These are phyloP conservation scores for Dicyrtoma fusca DNA, from an alignment of 2,888 invertebrate genomes.

Conservation along the genomic window DNA sequence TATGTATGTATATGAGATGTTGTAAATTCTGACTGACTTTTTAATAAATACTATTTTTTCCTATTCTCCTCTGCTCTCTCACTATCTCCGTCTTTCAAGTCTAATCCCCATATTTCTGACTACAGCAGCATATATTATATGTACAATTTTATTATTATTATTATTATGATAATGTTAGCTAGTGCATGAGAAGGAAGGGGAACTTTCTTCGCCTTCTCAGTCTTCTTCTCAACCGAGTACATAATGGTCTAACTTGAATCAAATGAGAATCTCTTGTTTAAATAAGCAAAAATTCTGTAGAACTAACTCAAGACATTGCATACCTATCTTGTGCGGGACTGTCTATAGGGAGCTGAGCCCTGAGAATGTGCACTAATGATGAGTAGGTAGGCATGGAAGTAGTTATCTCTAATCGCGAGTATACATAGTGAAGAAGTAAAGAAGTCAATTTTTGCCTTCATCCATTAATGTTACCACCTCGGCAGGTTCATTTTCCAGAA, in stretches of 20 bases:
- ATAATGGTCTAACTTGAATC: too few relatives aligned
- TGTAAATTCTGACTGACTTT: slow-evolving; percentile 32
- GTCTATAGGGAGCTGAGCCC: too few relatives aligned
- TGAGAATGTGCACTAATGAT: too few relatives aligned
- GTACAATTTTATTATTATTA: background rate
- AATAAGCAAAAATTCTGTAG: too few relatives aligned
- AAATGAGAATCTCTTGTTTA: too few relatives aligned
- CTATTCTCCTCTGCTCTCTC: background rate
- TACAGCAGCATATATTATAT: too few relatives aligned
- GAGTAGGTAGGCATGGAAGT: too few relatives aligned
- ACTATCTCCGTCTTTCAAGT: background rate
- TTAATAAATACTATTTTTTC: slow-evolving; percentile 8
- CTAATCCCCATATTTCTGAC: background rate
- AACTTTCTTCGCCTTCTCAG: background rate
- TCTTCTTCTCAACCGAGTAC: too few relatives aligned
- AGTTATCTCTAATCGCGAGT: too few relatives aligned
- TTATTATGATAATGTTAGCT: background rate
- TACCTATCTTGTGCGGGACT: too few relatives aligned
- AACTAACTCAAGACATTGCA: too few relatives aligned
- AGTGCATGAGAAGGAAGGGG: background rate
- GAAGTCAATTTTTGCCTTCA: slow-evolving; percentile 22
- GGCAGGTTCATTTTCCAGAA: slow-evolving; percentile 21
- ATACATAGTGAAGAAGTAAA: slow-evolving; percentile 5
- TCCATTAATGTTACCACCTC: slow-evolving; percentile 31
- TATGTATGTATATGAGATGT: slow-evolving; percentile 1